Conservation (phyloP, 30 jellyfish, hydroid and myxozoan genomes). For the Aurelia coerulea region DNA sequence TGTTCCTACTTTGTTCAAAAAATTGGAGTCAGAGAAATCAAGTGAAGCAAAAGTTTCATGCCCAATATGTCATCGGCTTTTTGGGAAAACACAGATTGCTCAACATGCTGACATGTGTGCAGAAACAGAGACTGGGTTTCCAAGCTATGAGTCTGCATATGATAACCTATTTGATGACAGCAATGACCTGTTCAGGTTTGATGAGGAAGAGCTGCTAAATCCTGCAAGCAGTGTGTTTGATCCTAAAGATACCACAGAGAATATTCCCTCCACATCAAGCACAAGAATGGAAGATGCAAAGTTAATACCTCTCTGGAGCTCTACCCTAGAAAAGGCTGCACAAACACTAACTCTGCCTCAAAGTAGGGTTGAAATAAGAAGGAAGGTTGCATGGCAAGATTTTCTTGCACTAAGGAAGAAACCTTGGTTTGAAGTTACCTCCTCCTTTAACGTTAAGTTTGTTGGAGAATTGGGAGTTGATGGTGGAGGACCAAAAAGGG, state of each 20-base stretch:
- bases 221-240: too few relatives aligned
- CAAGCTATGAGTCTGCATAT: not conserved
- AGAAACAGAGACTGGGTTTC: constrained; percentile 3
- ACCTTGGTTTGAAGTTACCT: not conserved
- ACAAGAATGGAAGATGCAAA: too few relatives aligned
- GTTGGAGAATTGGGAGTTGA: constrained; percentile 14
- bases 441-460: not conserved
- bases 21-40: not conserved
- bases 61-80: constrained; percentile 7
- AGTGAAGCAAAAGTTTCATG: constrained; percentile 10
- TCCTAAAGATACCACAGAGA: too few relatives aligned
- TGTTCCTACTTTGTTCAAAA: constrained; percentile 13
- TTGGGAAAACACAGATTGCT: constrained; percentile 6
- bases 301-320: too few relatives aligned
- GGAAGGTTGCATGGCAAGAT: constrained; percentile 17
- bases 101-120: constrained; percentile 12
- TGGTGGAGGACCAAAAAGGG: constrained; percentile 17
- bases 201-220: too few relatives aligned
- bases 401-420: constrained; percentile 8
- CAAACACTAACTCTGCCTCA: not conserved
- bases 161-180: too few relatives aligned
- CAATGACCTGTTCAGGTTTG: too few relatives aligned
- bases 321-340: not conserved
- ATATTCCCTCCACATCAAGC: too few relatives aligned
- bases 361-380: constrained; percentile 15